These are phyloP conservation scores for Hozukius guyotensis DNA, from an alignment of 2,797 vertebrate species.

Conservation along the genomic window DNA sequence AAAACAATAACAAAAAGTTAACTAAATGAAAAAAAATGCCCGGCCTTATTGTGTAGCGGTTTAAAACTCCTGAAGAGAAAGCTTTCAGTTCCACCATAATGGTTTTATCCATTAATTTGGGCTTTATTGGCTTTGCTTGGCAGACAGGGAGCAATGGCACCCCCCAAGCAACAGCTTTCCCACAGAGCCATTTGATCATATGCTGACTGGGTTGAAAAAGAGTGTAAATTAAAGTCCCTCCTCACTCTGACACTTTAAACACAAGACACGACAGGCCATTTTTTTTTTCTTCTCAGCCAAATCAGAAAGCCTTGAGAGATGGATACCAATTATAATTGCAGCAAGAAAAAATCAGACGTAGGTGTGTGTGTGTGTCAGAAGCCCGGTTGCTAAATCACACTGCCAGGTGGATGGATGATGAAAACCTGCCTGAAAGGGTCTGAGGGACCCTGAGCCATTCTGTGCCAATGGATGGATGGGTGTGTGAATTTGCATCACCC, in stretches of 20 bases:
- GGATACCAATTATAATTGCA: slow-evolving; percentile 64
- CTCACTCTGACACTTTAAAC: slow-evolving; percentile 73
- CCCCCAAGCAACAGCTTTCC: slow-evolving; percentile 71
- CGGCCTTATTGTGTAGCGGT: slow-evolving; percentile 34
- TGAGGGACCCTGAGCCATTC: slow-evolving; percentile 59
- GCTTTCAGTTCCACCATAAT: slow-evolving; percentile 66
- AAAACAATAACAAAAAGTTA: slow-evolving; percentile 52
- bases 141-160: slow-evolving; percentile 54
- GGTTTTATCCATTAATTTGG: slow-evolving; percentile 76
- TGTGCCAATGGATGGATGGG: slow-evolving; percentile 55
- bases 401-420: slow-evolving; percentile 57
- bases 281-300: slow-evolving; percentile 59
- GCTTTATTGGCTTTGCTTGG: slow-evolving; percentile 71
- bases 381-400: slow-evolving; percentile 59
- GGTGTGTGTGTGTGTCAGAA: slow-evolving; percentile 59
- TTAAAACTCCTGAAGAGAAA: slow-evolving; percentile 54
- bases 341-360: slow-evolving; percentile 43
- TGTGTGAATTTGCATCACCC: slow-evolving; percentile 72
- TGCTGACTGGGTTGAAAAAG: slow-evolving; percentile 67
- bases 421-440: slow-evolving; percentile 62
- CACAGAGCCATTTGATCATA: slow-evolving; percentile 74
- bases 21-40: slow-evolving; percentile 49
- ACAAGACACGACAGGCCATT: slow-evolving; percentile 67
- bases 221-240: slow-evolving; percentile 71
- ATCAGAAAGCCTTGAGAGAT: slow-evolving; percentile 56